phyloP scores from a whole-genome alignment of 2,797 vertebrate genomes.

The Cyprinella venusta region DNA sequence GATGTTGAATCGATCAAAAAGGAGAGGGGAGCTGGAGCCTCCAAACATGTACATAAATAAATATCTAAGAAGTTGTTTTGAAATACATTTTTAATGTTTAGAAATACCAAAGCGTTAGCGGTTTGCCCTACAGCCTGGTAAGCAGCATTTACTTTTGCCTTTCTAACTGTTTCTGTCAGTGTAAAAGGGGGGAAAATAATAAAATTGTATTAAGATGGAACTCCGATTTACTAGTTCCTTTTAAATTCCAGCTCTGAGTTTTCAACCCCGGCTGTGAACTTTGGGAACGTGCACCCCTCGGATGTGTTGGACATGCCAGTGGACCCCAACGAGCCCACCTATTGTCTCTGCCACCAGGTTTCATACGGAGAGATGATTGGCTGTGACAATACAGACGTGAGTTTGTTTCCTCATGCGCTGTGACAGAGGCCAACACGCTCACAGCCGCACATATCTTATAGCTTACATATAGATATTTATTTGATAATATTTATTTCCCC shows the following conservation, averaged over 20 bases:
- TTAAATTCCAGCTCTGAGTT: constrained; percentile 79
- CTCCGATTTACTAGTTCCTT: not conserved
- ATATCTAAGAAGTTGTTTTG: not conserved
- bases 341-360: constrained; percentile 91
- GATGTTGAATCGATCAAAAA: not conserved
- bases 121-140: not conserved
- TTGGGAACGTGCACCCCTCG: constrained; percentile 87
- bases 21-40: not conserved
- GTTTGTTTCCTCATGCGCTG: constrained; percentile 39
- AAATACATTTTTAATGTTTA: constrained; percentile 16
- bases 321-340: constrained; percentile 90
- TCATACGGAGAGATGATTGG: constrained; percentile 92
- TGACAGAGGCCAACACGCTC: not conserved
- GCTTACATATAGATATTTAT: not conserved
- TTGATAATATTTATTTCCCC: not conserved
- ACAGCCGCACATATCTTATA: not conserved
- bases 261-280: constrained; percentile 83
- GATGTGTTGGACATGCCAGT: constrained; percentile 91
- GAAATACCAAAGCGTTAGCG: not conserved
- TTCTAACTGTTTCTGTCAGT: not conserved
- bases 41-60: not conserved
- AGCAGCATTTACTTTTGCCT: not conserved
- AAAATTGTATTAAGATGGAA: not conserved
- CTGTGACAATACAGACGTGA: constrained; percentile 90
- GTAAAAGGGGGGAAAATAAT: not conserved